These are phyloP conservation scores for Amitus sp. DNA, from an alignment of 2,888 invertebrate genomes.

Conservation along the genomic window DNA sequence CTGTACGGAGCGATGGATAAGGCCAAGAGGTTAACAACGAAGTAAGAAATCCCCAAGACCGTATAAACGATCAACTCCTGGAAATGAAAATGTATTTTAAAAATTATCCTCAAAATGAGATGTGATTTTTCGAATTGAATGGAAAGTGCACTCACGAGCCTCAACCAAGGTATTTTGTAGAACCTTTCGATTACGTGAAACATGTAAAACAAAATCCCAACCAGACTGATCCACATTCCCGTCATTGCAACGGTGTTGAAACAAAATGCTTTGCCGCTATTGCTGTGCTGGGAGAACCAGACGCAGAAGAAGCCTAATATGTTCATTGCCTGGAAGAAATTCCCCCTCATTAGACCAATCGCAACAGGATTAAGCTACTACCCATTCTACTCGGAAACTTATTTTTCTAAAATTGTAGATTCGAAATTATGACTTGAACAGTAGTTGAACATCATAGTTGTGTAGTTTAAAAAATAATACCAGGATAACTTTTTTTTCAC, in stretches of 20 bases:
- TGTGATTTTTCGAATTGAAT: background rate
- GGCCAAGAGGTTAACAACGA: conserved; percentile 80
- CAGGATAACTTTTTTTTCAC: no score
- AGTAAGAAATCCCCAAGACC: conserved; percentile 78
- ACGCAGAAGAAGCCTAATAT: conserved; percentile 86
- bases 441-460: no score
- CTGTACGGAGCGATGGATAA: conserved; percentile 65
- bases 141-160: conserved; percentile 70
- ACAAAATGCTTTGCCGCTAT: conserved; percentile 73
- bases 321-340: conserved; percentile 70
- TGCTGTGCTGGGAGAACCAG: conserved; percentile 70
- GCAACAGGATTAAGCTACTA: no score
- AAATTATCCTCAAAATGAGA: conserved; percentile 3
- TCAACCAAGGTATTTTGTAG: conserved; percentile 87
- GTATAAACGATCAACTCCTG: conserved; percentile 78
- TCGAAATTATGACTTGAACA: no score
- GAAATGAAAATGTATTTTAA: no score
- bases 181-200: conserved; percentile 89
- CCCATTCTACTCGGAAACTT: no score
- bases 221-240: conserved; percentile 86
- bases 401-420: no score
- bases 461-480: no score
- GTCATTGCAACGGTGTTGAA: conserved; percentile 84
- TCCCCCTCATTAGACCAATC: background rate
- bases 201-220: conserved; percentile 81